Conservation (phyloP, 1,140 invertebrate genomes). For the Mercenaria mercenaria region DNA sequence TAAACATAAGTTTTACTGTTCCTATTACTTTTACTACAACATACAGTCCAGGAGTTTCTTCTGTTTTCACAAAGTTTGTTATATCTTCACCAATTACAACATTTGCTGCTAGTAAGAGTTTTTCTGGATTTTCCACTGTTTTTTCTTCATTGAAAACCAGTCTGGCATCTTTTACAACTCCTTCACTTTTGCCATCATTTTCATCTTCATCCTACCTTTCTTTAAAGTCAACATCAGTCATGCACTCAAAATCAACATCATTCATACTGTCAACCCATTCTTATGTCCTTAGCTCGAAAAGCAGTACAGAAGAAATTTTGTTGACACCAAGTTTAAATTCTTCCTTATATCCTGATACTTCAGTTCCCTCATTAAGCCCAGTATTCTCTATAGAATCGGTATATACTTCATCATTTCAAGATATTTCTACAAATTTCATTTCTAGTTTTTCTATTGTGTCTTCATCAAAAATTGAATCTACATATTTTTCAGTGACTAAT, state of each 20-base stretch:
- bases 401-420: not conserved
- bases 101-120: not conserved
- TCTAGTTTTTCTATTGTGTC: not conserved
- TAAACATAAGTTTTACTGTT: not conserved
- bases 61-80: not conserved
- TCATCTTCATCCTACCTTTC: not conserved
- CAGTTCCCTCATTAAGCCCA: not conserved
- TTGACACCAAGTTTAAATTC: not conserved
- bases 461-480: too few species aligned
- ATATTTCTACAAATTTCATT: not conserved
- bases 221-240: not conserved
- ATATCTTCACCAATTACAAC: not conserved
- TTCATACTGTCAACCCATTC: not conserved
- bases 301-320: not conserved
- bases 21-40: not conserved
- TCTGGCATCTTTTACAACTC: not conserved
- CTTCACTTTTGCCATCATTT: not conserved
- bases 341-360: not conserved
- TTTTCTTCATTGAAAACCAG: not conserved
- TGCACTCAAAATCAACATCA: not conserved
- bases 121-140: not conserved
- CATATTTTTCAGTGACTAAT: not conserved
- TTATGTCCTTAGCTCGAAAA: too few species aligned
- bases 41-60: not conserved
- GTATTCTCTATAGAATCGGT: not conserved